A percentile compares a stretch with the other conserved stretches of the same genome.
Conservation (phyloP, 2,888 invertebrate species). For the Dichetophora obliterata region DNA sequence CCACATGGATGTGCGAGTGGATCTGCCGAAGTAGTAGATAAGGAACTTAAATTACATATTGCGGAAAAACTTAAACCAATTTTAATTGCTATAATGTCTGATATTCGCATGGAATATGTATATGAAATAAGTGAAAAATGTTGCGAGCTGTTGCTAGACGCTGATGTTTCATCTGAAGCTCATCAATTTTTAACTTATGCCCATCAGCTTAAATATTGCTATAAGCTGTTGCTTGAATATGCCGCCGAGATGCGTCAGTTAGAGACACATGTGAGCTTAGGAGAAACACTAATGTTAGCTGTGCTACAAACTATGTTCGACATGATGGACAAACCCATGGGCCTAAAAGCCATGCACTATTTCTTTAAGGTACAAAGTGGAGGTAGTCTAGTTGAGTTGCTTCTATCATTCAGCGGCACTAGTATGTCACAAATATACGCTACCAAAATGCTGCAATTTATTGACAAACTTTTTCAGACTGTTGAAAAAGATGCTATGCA, state of each 20-base stretch:
- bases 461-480: constrained; percentile 79
- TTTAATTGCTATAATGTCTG: constrained; percentile 78
- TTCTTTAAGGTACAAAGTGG: constrained; percentile 80
- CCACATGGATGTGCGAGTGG: constrained; percentile 51
- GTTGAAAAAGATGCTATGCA: constrained; percentile 76
- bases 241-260: constrained; percentile 66
- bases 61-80: constrained; percentile 61
- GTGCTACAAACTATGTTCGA: constrained; percentile 84
- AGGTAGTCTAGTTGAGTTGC: constrained; percentile 81
- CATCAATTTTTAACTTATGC: constrained; percentile 76
- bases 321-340: constrained; percentile 84
- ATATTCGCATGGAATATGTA: constrained; percentile 81
- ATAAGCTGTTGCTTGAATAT: constrained; percentile 77
- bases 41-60: constrained; percentile 50
- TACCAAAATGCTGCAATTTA: constrained; percentile 83
- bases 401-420: constrained; percentile 85
- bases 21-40: neutral
- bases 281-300: constrained; percentile 64
- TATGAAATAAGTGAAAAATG: constrained; percentile 74
- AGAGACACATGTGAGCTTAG: constrained; percentile 52
- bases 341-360: constrained; percentile 84
- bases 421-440: constrained; percentile 80
- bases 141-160: constrained; percentile 71
- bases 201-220: constrained; percentile 77
- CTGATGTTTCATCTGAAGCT: constrained; percentile 71